phyloP scores from a whole-genome alignment of 2,113 vertebrate genomes.

The Macquaria ambigua region DNA sequence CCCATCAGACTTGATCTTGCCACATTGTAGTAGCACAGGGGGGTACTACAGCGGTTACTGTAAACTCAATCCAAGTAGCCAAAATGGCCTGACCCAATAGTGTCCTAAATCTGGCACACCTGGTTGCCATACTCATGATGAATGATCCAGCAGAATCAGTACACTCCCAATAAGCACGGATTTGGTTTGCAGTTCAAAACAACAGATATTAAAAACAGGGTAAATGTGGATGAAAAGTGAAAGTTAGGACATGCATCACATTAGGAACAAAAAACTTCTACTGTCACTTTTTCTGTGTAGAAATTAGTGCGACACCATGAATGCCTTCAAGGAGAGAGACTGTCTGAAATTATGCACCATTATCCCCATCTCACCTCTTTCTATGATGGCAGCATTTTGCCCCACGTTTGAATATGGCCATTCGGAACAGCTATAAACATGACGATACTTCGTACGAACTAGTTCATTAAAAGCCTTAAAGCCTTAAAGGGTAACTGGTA shows the following conservation, averaged over 20 bases:
- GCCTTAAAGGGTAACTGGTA: too few species aligned
- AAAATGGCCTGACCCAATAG: background rate
- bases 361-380: too few species aligned
- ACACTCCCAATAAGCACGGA: background rate
- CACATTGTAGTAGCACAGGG: background rate
- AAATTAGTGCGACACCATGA: too few species aligned
- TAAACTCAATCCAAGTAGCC: background rate
- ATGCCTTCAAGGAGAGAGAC: too few species aligned
- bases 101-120: slow-evolving; percentile 4
- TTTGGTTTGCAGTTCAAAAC: background rate
- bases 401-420: background rate
- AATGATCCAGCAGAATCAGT: background rate
- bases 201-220: background rate
- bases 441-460: background rate
- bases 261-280: too few species aligned
- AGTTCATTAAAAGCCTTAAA: background rate
- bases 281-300: too few species aligned
- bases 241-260: background rate
- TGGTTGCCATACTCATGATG: background rate
- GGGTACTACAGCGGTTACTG: too few species aligned
- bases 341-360: too few species aligned
- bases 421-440: too few species aligned
- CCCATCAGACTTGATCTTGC: background rate
- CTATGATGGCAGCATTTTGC: background rate
- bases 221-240: background rate